Percentiles rank a stretch among this genome's conserved stretches.
phyloP scores from a whole-genome alignment of 2,113 vertebrate species.

The Lagopus leucura region DNA sequence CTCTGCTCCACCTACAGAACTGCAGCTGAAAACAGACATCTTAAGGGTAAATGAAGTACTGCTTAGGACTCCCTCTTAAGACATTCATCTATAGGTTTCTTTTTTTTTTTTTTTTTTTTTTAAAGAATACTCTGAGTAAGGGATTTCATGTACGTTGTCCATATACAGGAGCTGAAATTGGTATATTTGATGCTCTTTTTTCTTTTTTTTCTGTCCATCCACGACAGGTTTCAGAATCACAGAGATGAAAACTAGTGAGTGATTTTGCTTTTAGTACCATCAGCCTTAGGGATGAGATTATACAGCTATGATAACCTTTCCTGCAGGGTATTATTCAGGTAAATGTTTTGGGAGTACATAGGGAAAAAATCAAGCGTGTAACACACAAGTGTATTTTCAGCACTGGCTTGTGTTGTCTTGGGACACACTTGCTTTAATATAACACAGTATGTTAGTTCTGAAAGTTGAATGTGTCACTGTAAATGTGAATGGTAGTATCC shows the following conservation, averaged over 20 bases:
- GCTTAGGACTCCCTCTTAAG: background rate
- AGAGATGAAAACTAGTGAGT: background rate
- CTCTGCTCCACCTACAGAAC: conserved; percentile 89
- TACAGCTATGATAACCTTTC: background rate
- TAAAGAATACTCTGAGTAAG: background rate
- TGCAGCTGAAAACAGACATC: conserved; percentile 96
- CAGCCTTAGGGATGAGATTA: background rate
- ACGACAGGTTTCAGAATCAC: background rate
- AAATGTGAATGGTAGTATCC: background rate
- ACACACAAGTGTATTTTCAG: background rate
- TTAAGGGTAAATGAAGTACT: conserved; percentile 80
- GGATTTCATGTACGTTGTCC: background rate
- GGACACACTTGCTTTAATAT: background rate
- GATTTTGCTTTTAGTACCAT: background rate
- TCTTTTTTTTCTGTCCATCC: background rate
- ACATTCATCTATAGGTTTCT: background rate
- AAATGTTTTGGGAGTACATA: background rate
- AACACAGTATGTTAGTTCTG: background rate
- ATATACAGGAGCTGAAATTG: background rate
- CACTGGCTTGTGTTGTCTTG: background rate
- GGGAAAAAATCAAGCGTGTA: background rate
- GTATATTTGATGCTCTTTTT: fast-evolving
- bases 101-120: background rate
- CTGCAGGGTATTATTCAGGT: background rate
- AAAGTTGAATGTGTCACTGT: background rate